phyloP scores from a whole-genome alignment of 2,113 vertebrate genomes.

The Callaeas wilsoni region DNA sequence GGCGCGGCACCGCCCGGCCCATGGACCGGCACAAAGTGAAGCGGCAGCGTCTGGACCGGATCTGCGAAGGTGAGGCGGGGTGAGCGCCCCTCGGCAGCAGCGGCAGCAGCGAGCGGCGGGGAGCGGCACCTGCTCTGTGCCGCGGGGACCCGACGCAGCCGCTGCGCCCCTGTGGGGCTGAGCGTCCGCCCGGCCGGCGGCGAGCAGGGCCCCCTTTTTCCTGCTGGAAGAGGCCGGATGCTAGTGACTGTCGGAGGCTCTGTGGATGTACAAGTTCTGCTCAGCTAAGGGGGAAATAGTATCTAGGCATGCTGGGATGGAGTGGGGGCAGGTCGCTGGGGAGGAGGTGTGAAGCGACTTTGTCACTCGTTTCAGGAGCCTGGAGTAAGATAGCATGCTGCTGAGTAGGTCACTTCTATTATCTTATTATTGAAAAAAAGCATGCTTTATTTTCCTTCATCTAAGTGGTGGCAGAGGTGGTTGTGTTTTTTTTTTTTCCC shows the following conservation, averaged over 20 bases:
- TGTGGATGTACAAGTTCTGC: fast-evolving
- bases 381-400: neutral
- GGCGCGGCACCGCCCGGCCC: constrained; percentile 68
- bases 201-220: no score
- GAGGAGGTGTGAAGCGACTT: neutral
- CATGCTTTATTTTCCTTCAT: neutral
- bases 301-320: neutral
- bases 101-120: neutral
- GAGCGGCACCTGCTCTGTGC: neutral
- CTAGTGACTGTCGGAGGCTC: fast-evolving
- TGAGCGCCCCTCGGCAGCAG: neutral
- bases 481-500: neutral
- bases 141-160: neutral
- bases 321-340: neutral
- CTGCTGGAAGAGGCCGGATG: neutral
- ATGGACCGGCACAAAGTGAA: constrained; percentile 94
- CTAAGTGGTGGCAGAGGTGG: neutral
- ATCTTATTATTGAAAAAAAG: neutral
- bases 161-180: neutral
- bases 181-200: neutral
- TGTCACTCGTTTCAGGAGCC: neutral
- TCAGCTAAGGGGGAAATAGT: fast-evolving
- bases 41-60: constrained; percentile 84
- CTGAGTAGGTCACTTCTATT: neutral
- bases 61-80: constrained; percentile 68